Percentiles rank a stretch among this genome's conserved stretches.
Evolutionary conservation across 2,797 vertebrate genomes (phyloP).

Genomic region (Cryptoblepharus egeriae): DNA sequence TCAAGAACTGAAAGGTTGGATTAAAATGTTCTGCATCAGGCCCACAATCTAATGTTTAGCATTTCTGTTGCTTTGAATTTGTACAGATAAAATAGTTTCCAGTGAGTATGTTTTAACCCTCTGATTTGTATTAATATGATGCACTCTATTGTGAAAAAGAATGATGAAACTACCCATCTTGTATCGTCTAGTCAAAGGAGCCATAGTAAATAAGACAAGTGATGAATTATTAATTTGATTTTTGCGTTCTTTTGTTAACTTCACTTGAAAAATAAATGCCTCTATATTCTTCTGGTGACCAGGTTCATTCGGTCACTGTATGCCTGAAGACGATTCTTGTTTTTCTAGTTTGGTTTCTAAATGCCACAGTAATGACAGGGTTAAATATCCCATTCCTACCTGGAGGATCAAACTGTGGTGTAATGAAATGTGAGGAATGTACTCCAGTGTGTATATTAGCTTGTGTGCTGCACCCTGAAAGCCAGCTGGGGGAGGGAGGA

Average conservation of each 20-base stretch:
- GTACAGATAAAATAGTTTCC: background rate
- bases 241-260: slow-evolving; percentile 26
- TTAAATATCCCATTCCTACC: slow-evolving; percentile 59
- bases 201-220: slow-evolving; percentile 10
- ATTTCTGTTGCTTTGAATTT: background rate
- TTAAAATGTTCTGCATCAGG: no score
- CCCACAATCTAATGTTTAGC: no score
- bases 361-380: slow-evolving; percentile 58
- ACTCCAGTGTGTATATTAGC: slow-evolving; percentile 68
- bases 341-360: slow-evolving; percentile 24
- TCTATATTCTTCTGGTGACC: slow-evolving; percentile 9
- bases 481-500: slow-evolving; percentile 53
- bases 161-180: background rate
- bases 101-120: background rate
- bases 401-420: slow-evolving; percentile 63
- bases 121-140: background rate
- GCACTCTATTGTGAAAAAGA: background rate
- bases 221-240: slow-evolving; percentile 26
- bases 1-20: no score
- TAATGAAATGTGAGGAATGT: slow-evolving; percentile 64
- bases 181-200: slow-evolving; percentile 23
- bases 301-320: background rate
- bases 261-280: background rate
- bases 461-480: slow-evolving; percentile 57
- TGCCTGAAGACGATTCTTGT: background rate